Base-by-base conservation (phyloP, 37 sponge, comb jelly and placozoan species). In the Diacarnus erythraeanus region DNA sequence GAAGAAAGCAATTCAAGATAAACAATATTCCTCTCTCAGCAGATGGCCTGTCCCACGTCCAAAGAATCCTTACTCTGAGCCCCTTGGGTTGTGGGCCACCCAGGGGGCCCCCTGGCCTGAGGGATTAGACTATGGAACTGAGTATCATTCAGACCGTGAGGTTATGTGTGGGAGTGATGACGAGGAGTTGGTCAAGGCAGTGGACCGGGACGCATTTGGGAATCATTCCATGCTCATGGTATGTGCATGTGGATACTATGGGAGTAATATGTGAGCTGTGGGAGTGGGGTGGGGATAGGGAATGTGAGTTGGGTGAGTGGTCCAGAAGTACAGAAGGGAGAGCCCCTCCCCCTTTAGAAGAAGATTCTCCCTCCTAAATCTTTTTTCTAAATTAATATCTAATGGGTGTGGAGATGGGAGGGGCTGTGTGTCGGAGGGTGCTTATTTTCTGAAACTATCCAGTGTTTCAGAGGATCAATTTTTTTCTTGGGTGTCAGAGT, bases 151-250 rank as follows among this genome's bases (percentile, higher is more conserved):
- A 3, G 66, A 65, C 34, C 66, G 66, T 3, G 66, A 65, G 34
- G 34, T 65, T 3, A 6, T 65, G 2, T 31, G 34, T 31, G 66
- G 9, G 17, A 26, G 34, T 65, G 66, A 5, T 8, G 66, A 65
- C 34, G 35, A 31, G 33, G 66, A 65, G 2, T 30, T 65, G 2
- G 66, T 65, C 9, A 30, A 6, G 27, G 66, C 31, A 2, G 35
- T 65, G 9, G 66, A 65, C 34, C 30, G 35, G 17, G 66, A 65
- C 31, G 5, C 2, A 5, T 65, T 31, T 65, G 66, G 66, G 35
- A 65, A 65, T 10, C 66, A 65, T 31, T 65, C 66, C 34, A 65
- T 65, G 66, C 2, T 31, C 17, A 65, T 30, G 66, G 66, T 65
- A 30, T 31, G 15, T 65, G 4, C 2, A 10, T 4, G 26, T 59